phyloP scores from a whole-genome alignment of 2,113 vertebrate genomes.

The Anarhynchus alexandrinus region DNA sequence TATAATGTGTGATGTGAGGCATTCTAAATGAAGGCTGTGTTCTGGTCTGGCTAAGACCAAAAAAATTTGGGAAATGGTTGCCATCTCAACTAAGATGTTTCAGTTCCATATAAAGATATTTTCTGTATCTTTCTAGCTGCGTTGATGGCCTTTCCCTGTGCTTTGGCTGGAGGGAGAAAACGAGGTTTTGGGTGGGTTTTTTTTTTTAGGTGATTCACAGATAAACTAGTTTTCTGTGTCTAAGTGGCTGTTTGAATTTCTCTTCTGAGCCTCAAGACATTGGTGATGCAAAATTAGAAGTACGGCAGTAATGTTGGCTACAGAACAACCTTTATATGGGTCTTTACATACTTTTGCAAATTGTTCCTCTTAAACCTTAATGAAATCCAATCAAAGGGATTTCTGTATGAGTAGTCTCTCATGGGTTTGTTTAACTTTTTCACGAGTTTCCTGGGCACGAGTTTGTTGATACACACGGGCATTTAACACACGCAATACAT shows the following conservation, averaged over 20 bases:
- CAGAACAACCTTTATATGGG: background rate
- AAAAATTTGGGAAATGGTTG: background rate
- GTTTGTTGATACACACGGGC: background rate
- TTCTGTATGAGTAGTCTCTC: background rate
- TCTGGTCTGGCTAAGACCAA: background rate
- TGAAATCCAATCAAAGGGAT: background rate
- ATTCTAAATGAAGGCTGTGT: background rate
- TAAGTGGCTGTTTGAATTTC: background rate
- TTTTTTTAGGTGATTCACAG: background rate
- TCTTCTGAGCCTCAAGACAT: background rate
- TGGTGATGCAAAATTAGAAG: background rate
- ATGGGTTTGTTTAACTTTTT: background rate
- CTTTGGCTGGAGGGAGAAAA: background rate
- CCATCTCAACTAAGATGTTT: background rate
- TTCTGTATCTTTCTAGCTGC: background rate
- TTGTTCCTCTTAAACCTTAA: background rate
- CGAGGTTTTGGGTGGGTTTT: background rate
- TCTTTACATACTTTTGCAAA: background rate
- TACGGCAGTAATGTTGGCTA: background rate
- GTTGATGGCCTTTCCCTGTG: background rate
- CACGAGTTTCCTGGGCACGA: background rate
- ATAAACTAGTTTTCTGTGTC: background rate
- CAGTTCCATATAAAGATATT: background rate
- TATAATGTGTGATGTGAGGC: background rate
- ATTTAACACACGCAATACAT: background rate